phyloP scores from a whole-genome alignment of 2,888 invertebrate genomes.

The Pammene aurita region DNA sequence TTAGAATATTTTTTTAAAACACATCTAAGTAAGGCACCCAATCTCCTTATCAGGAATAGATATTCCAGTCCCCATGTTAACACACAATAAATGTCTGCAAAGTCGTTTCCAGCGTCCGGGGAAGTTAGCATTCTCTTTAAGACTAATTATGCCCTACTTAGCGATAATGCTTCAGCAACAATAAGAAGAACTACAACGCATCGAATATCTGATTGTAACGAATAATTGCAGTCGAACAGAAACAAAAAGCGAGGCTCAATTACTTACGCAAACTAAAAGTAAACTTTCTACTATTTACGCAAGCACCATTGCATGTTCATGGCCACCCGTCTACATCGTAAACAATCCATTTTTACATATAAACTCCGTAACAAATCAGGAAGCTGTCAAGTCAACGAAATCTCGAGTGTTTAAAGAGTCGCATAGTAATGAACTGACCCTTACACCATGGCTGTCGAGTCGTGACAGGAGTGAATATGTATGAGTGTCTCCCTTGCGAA shows the following conservation, averaged over 20 bases:
- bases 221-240: constrained; percentile 6
- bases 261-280: no score
- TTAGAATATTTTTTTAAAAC: constrained; percentile 14
- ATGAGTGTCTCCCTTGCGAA: constrained; percentile 44
- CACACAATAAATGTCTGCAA: constrained; percentile 18
- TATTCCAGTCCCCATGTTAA: constrained; percentile 10
- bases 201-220: neutral
- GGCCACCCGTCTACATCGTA: constrained; percentile 27
- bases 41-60: constrained; percentile 22
- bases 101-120: constrained; percentile 21
- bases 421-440: constrained; percentile 53
- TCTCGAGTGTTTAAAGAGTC: constrained; percentile 45
- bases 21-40: constrained; percentile 20
- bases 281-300: neutral
- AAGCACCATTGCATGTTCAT: constrained; percentile 12
- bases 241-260: constrained; percentile 14
- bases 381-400: constrained; percentile 39
- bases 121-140: constrained; percentile 11
- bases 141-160: neutral
- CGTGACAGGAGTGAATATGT: constrained; percentile 47
- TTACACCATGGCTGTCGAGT: constrained; percentile 49
- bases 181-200: neutral
- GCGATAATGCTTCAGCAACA: neutral
- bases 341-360: constrained; percentile 32
- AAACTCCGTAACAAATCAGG: constrained; percentile 31